Evolutionary conservation across 1,140 invertebrate species (phyloP).

Genomic region (Brachionus manjavacas): DNA sequence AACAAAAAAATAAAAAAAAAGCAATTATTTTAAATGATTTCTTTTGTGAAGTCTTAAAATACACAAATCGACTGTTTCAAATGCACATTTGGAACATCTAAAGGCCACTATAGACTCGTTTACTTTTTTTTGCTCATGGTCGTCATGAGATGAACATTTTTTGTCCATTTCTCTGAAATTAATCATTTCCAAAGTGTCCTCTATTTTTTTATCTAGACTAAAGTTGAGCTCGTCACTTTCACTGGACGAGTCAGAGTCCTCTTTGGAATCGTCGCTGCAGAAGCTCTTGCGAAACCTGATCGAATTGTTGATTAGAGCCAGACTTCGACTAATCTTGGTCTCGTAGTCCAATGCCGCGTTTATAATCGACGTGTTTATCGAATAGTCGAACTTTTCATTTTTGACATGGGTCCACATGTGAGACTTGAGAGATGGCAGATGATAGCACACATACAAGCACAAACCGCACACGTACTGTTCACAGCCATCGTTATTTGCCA

Average conservation of each 20-base stretch:
- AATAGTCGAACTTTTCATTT: conserved; percentile 54
- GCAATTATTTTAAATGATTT: not conserved
- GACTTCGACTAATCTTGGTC: conserved; percentile 37
- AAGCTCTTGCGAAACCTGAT: not conserved
- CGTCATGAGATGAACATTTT: not conserved
- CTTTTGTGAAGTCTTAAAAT: conserved; percentile 22
- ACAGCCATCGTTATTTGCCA: not conserved
- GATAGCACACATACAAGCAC: conserved; percentile 57
- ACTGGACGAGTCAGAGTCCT: conserved; percentile 46
- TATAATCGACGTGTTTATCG: conserved; percentile 55
- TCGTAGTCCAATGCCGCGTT: conserved; percentile 57
- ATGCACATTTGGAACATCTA: conserved; percentile 56
- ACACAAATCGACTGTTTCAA: conserved; percentile 52
- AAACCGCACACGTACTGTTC: conserved; percentile 57
- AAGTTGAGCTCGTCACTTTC: conserved; percentile 46
- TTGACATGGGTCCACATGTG: conserved; percentile 58
- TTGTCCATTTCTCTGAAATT: conserved; percentile 16
- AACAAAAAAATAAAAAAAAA: not conserved
- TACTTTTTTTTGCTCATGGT: not conserved
- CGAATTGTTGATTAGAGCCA: not conserved
- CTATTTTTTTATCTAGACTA: conserved; percentile 47
- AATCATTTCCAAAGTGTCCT: conserved; percentile 46
- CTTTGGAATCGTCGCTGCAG: conserved; percentile 32
- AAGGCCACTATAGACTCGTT: conserved; percentile 51
- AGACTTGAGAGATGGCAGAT: conserved; percentile 56